Evolutionary conservation across 30 jellyfish, hydroid and myxozoan genomes (phyloP).

Genomic region (Catostylus mosaicus): DNA sequence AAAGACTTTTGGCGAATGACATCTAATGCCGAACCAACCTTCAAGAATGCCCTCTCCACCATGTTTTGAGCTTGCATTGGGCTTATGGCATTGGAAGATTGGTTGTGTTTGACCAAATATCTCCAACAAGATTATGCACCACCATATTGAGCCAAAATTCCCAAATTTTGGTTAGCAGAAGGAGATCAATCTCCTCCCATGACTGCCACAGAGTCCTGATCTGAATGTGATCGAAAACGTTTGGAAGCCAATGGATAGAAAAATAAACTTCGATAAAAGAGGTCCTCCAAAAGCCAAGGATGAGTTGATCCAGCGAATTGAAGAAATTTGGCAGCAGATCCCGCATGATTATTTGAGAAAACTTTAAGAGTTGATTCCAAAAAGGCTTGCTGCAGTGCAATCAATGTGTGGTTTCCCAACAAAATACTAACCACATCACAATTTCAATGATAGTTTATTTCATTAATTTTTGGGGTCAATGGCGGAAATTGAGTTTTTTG

Average conservation of each 20-base stretch:
- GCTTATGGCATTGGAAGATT: not conserved
- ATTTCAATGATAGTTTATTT: too few species aligned
- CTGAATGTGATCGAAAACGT: conserved; percentile 42
- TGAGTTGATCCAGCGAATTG: conserved; percentile 3
- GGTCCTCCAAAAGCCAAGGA: conserved; percentile 26
- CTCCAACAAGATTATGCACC: conserved; percentile 41
- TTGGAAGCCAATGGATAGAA: conserved; percentile 1
- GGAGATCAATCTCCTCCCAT: conserved; percentile 30
- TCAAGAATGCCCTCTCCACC: not conserved
- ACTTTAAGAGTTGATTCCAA: conserved; percentile 16
- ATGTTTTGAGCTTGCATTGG: not conserved
- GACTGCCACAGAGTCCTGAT: conserved; percentile 23
- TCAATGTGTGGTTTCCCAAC: too few species aligned
- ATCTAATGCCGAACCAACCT: not conserved
- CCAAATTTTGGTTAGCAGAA: not conserved
- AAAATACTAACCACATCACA: too few species aligned
- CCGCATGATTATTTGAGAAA: conserved; percentile 1
- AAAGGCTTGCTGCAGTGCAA: conserved; percentile 22
- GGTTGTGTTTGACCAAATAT: not conserved
- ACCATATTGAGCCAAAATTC: conserved; percentile 17
- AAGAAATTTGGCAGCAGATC: conserved; percentile 25
- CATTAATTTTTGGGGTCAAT: too few species aligned
- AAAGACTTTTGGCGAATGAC: not conserved
- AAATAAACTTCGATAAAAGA: conserved; percentile 13
- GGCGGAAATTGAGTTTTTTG: too few species aligned